Conservation (phyloP, 2,888 invertebrate species). For the Thecocarcelia acutangulata region DNA sequence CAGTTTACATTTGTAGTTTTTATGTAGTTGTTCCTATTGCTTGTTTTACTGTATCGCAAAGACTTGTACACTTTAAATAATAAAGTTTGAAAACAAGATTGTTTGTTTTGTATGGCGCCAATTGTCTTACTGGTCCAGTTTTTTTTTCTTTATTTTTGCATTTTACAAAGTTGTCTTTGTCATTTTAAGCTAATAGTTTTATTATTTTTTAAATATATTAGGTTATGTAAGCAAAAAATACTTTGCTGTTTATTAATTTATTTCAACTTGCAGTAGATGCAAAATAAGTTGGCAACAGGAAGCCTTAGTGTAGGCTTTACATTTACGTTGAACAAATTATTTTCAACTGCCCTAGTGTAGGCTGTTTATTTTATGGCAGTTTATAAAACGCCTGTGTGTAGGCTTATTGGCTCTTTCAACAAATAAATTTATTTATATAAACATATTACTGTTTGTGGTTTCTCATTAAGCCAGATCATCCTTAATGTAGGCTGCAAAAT, state of each 20-base stretch:
- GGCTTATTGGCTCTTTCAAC: background rate
- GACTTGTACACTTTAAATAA: constrained; percentile 52
- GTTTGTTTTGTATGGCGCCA: constrained; percentile 45
- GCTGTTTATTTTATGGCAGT: background rate
- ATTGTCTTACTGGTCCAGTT: constrained; percentile 42
- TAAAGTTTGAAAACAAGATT: constrained; percentile 44
- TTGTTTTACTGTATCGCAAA: background rate
- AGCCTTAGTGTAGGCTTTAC: constrained; percentile 21
- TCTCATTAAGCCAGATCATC: no score
- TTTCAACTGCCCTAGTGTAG: background rate
- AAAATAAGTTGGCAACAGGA: background rate
- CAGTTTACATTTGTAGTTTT: constrained; percentile 33
- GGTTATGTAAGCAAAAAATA: background rate
- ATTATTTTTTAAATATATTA: background rate
- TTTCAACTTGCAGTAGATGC: background rate
- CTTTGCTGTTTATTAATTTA: background rate
- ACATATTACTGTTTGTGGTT: no score
- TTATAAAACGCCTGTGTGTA: background rate
- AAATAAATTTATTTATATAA: no score
- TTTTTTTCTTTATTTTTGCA: background rate
- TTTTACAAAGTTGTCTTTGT: background rate
- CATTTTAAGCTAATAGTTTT: background rate
- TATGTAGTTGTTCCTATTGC: constrained; percentile 11
- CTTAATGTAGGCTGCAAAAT: no score
- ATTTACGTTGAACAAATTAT: background rate